Evolutionary conservation across 37 sponge, comb jelly and placozoan genomes (phyloP).

Genomic region (Beroe forskalii): DNA sequence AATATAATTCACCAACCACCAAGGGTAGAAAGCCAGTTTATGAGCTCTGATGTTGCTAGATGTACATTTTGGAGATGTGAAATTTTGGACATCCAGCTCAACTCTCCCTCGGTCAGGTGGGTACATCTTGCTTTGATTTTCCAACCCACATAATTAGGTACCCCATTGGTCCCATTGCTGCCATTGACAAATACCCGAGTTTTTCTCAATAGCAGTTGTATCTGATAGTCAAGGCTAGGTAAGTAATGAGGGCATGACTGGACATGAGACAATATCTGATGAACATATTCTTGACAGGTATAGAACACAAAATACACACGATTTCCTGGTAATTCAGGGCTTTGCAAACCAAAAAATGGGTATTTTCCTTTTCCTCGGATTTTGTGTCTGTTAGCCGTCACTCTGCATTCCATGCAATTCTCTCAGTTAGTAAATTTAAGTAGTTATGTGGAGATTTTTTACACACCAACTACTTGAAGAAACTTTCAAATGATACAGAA

Average conservation of each 20-base stretch:
- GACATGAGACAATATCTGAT: not conserved
- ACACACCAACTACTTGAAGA: too few relatives aligned
- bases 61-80: constrained; percentile 32
- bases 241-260: not conserved
- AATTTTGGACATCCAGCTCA: constrained; percentile 31
- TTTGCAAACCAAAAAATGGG: too few relatives aligned
- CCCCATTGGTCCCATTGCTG: too few relatives aligned
- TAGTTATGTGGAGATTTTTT: too few relatives aligned
- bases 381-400: not conserved
- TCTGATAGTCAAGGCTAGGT: not conserved
- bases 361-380: too few relatives aligned
- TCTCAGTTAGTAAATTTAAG: too few relatives aligned
- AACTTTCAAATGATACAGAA: too few relatives aligned
- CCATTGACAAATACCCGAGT: not conserved
- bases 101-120: constrained; percentile 28
- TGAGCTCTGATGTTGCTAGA: constrained; percentile 17
- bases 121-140: not conserved
- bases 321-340: too few relatives aligned
- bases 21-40: constrained; percentile 30
- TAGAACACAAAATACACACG: not conserved
- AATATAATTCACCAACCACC: constrained; percentile 2
- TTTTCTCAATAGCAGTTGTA: not conserved
- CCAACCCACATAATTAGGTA: not conserved
- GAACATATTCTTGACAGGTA: not conserved
- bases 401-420: not conserved